Evolutionary conservation across 2,888 invertebrate genomes (phyloP).

Genomic region (Nomada hirtipes): DNA sequence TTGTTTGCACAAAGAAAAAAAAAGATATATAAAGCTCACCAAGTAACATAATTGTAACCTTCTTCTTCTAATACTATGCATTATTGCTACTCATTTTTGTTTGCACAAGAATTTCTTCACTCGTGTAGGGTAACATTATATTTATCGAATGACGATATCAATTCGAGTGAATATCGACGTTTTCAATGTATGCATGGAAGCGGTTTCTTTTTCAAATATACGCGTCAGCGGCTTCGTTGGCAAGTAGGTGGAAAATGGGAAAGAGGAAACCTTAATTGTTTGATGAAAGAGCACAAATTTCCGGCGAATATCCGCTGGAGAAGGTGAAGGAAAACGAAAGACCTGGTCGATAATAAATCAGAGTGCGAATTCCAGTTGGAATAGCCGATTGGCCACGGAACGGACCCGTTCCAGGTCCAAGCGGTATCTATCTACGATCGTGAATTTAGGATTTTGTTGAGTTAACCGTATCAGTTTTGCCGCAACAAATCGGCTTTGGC

Average conservation of each 20-base stretch:
- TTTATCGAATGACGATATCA: background rate
- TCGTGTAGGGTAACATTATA: background rate
- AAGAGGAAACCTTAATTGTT: background rate
- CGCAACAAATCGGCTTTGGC: slow-evolving; percentile 56
- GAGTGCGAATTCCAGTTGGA: background rate
- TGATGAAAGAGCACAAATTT: background rate
- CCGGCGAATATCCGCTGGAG: background rate
- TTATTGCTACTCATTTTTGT: too few species aligned
- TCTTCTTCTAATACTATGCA: too few species aligned
- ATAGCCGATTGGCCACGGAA: slow-evolving; percentile 26
- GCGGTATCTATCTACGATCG: slow-evolving; percentile 29
- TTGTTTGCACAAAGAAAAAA: too few species aligned
- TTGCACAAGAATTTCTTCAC: too few species aligned
- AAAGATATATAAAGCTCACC: too few species aligned
- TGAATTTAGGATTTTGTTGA: slow-evolving; percentile 62
- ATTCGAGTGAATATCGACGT: background rate
- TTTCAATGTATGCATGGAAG: background rate
- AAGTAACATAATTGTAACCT: too few species aligned
- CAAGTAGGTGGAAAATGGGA: background rate
- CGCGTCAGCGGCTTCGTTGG: background rate
- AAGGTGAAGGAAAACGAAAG: slow-evolving; percentile 3
- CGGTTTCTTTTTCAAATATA: background rate
- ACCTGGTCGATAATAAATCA: background rate
- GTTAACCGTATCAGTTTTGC: slow-evolving; percentile 57
- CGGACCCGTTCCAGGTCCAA: slow-evolving; percentile 24